Base-by-base conservation (phyloP, 2,113 vertebrate species). In the Dascyllus trimaculatus region DNA sequence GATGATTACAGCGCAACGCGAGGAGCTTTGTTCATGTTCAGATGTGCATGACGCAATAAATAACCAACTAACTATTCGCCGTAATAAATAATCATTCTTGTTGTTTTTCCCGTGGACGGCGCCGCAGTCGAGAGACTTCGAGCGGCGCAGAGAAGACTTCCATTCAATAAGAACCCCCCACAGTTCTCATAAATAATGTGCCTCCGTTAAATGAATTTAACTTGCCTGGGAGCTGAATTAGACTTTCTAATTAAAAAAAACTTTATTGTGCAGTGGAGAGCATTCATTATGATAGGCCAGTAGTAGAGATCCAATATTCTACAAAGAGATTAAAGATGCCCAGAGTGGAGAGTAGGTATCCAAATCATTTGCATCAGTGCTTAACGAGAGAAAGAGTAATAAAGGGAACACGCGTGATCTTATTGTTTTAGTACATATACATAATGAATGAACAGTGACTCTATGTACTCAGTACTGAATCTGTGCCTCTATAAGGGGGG, bases 221-320 rank as follows among this genome's bases (percentile, higher is more conserved):
- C 70, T 84, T 85, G 88, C 81, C 87, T 89, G 73, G 61, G 84
- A 91, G 86, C 88, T 76, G 80, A 88, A 88, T 86, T 85, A 86
- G 78, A 89, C 72, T 84, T 91, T 89, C 73, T 92, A 92, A 94
- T 92, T 90, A 90, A 90, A 89, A 89, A 90, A 63, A 69, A 81
- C 80, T 85, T 80, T 83, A 91, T 88, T 89, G 87, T 84, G 61
- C 86, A 74, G 80, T 73, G 76, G 78, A 88, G 78, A 78, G 83
- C 67, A 83, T 89, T 72, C 70, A 78, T 86, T 90, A 85, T 75
- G 73, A 77, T 19, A 19, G 83, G 85, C 81, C 90, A 86, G 73
- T 68, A 56, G 83, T 63, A 56, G 75, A 86, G 72, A 91, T 87
- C 70, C 89, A 74, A 91, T 89, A 90, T 86, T 84, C 78, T 48